Conservation (phyloP, 2,113 vertebrate species). For the Dinomys branickii region DNA sequence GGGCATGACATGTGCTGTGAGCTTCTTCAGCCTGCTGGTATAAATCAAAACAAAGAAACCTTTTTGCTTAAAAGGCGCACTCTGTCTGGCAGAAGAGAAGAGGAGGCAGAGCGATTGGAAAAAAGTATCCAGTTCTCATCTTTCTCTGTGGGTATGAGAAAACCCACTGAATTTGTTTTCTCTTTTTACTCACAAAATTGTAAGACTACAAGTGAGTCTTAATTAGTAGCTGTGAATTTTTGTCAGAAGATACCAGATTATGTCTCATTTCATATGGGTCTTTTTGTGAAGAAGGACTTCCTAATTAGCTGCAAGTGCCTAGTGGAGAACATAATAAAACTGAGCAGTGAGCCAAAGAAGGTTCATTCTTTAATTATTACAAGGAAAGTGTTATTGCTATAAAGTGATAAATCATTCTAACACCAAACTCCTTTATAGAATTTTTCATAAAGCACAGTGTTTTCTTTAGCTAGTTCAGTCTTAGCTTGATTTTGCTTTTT, state of each 20-base stretch:
- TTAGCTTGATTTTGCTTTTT: slow-evolving; percentile 50
- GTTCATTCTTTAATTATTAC: neutral
- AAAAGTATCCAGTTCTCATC: neutral
- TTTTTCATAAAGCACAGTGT: slow-evolving; percentile 36
- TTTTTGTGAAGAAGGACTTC: slow-evolving; percentile 65
- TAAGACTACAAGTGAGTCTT: slow-evolving; percentile 31
- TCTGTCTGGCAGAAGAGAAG: slow-evolving; percentile 44
- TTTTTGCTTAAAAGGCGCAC: slow-evolving; percentile 63
- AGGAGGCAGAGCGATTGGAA: slow-evolving; percentile 24
- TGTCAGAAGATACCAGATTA: neutral
- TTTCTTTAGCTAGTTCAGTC: slow-evolving; percentile 43
- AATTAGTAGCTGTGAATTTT: slow-evolving; percentile 16
- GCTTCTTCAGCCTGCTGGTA: slow-evolving; percentile 52
- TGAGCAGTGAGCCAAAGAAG: slow-evolving; percentile 21
- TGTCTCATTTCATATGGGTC: slow-evolving; percentile 25
- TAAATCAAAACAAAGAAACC: slow-evolving; percentile 73
- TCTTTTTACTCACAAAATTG: slow-evolving; percentile 47
- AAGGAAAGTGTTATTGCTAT: slow-evolving; percentile 23
- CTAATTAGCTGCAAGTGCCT: slow-evolving; percentile 43
- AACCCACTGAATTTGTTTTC: slow-evolving; percentile 35
- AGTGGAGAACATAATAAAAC: neutral
- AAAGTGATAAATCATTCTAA: neutral
- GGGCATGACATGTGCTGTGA: neutral
- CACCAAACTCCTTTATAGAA: neutral
- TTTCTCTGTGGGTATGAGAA: slow-evolving; percentile 16